Conservation (phyloP, 2,797 vertebrate species). For the Taeniopygia guttata region DNA sequence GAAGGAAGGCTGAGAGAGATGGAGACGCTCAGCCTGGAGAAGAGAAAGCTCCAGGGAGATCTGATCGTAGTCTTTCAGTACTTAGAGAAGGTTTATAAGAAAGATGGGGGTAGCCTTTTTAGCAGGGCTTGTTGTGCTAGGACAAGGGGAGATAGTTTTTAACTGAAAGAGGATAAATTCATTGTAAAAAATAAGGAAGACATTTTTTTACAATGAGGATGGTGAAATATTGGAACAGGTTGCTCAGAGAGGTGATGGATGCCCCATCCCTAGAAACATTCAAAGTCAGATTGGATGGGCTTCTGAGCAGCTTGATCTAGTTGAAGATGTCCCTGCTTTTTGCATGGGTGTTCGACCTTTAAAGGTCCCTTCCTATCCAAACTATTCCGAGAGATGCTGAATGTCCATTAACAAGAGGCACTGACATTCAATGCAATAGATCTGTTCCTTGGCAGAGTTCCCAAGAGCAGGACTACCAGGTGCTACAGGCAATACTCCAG, state of each 20-base stretch:
- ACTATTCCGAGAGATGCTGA: not conserved
- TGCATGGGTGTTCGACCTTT: not conserved
- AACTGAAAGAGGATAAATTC: not conserved
- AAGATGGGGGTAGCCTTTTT: not conserved
- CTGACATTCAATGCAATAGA: not conserved
- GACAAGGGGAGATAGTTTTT: not conserved
- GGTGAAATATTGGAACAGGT: not conserved
- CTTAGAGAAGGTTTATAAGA: not conserved
- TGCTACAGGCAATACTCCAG: not conserved
- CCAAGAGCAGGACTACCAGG: not conserved
- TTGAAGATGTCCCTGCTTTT: not conserved
- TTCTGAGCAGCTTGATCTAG: not conserved
- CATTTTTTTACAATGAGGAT: not conserved
- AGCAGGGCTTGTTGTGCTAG: not conserved
- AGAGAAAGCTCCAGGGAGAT: not conserved
- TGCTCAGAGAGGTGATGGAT: not conserved
- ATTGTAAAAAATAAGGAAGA: not conserved
- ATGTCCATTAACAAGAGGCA: not conserved
- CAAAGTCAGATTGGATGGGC: not conserved
- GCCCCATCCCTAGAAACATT: not conserved
- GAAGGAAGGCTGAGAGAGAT: not conserved
- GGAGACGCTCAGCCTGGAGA: not conserved
- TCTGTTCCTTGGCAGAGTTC: not conserved
- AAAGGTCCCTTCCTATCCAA: not conserved
- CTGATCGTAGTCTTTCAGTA: not conserved